Base-by-base conservation (phyloP, 2,797 vertebrate species). In the Ambastaia sidthimunki region DNA sequence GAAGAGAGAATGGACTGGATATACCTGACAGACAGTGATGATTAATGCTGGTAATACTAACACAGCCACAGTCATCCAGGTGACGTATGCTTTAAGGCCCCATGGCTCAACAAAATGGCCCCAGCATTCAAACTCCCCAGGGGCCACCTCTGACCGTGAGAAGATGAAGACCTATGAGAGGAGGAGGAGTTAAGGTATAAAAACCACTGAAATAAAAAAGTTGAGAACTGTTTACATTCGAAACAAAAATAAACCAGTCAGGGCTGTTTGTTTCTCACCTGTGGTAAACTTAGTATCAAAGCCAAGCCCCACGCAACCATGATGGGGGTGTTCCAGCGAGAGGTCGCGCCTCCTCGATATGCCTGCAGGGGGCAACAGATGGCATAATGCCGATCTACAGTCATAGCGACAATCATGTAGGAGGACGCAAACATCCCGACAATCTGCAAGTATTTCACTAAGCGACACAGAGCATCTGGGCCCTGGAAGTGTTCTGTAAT, bases 401-500 rank as follows among this genome's bases (percentile, higher is more conserved):
- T 96, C 96, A 98, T 96, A 66, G 86, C 93, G 2, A 98, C 89
- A 1, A 98, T 94, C 95, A 96, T 95, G 90, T 96, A 98, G 80
- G 97, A 97, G 82, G 97, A 98, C 75, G 96, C 93, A 0, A 97
- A 98, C 96, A 98, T 98, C 77, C 97, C 96, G 19, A 98, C 93
- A 41, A 94, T 95, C 91, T 98, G 97, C 82, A 97, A 92, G 90
- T 98, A 98, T 72, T 97, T 98, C 80, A 98, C 90, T 0, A 90
- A 84, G 52, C 94, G 92, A 86, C 97, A 98, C 77, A 98, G 91
- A 0, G 91, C 69, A 82, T 98, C 96, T 0, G 97, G 94, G 16
- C 96, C 96, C 28, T 92, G 86, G 76, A 98, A 96, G 12, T 92
- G 92, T 16, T 95, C 96, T 1, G 94, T 96, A 74, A 94, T 93